phyloP scores from a whole-genome alignment of 35 echinoderm and acorn worm species.

The Nesometra sesokonis region DNA sequence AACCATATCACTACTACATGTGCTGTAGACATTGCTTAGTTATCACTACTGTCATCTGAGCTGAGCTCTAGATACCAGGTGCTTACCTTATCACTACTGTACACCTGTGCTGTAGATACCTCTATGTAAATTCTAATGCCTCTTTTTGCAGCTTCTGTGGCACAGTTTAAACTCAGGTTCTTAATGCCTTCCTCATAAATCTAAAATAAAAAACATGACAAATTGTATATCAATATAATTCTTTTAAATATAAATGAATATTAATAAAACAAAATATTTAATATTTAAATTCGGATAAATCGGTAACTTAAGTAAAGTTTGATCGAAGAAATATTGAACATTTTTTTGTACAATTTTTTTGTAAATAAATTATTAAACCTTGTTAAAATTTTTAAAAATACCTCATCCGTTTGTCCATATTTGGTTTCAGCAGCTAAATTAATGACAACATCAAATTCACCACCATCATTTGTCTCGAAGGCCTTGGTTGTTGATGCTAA shows the following conservation, averaged over 20 bases:
- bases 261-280: too few species aligned
- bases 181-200: slow-evolving; percentile 84
- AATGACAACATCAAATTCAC: slow-evolving; percentile 67
- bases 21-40: too few species aligned
- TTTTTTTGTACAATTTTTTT: too few species aligned
- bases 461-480: slow-evolving; percentile 42
- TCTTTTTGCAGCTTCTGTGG: slow-evolving; percentile 76
- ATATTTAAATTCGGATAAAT: too few species aligned
- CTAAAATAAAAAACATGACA: slow-evolving; percentile 13
- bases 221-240: too few species aligned
- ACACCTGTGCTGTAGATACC: slow-evolving; percentile 86
- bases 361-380: too few species aligned
- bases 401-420: slow-evolving; percentile 81
- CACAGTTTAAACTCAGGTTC: slow-evolving; percentile 72
- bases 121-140: slow-evolving; percentile 72
- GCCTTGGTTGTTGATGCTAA: slow-evolving; percentile 54
- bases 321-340: too few species aligned
- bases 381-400: too few species aligned
- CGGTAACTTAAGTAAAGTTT: too few species aligned
- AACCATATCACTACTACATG: too few species aligned
- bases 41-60: too few species aligned
- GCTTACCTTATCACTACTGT: slow-evolving; percentile 75
- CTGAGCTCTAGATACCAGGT: background rate
- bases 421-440: slow-evolving; percentile 93
- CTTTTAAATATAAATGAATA: too few species aligned